These are phyloP conservation scores for Caenorhabditis macrosperma DNA, from an alignment of 2,888 invertebrate species.

Conservation along the genomic window DNA sequence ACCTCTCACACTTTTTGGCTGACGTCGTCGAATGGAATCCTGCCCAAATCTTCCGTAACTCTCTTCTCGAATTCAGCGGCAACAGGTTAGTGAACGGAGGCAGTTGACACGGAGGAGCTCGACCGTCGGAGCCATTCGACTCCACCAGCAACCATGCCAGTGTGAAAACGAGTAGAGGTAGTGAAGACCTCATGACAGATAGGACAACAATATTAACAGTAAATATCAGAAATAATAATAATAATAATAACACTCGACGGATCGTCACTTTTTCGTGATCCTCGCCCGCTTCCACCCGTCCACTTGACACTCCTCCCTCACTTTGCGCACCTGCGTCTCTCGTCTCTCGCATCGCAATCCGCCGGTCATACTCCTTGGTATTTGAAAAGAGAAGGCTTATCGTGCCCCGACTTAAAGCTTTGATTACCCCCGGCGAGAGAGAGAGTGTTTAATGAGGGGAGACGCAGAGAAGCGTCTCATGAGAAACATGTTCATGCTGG, in stretches of 20 bases:
- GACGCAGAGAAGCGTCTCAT: neutral
- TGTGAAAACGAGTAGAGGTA: neutral
- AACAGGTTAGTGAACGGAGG: slow-evolving; percentile 56
- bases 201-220: neutral
- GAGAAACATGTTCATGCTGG: slow-evolving; percentile 15
- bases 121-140: slow-evolving; percentile 18
- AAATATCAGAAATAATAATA: slow-evolving; percentile 5
- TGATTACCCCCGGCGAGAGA: slow-evolving; percentile 1
- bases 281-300: neutral
- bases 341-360: neutral
- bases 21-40: slow-evolving; percentile 53
- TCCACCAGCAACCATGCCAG: neutral
- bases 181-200: neutral
- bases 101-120: slow-evolving; percentile 40
- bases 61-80: slow-evolving; percentile 54
- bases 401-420: slow-evolving; percentile 25
- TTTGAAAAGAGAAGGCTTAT: slow-evolving; percentile 18
- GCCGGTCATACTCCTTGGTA: slow-evolving; percentile 18
- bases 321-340: slow-evolving; percentile 4
- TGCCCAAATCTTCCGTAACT: slow-evolving; percentile 57
- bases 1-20: slow-evolving; percentile 59
- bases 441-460: slow-evolving; percentile 3
- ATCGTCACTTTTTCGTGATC: slow-evolving; percentile 41
- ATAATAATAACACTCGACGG: slow-evolving; percentile 18
- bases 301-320: slow-evolving; percentile 38